Base-by-base conservation (phyloP, 1,140 invertebrate genomes). In the Heliothis virescens region DNA sequence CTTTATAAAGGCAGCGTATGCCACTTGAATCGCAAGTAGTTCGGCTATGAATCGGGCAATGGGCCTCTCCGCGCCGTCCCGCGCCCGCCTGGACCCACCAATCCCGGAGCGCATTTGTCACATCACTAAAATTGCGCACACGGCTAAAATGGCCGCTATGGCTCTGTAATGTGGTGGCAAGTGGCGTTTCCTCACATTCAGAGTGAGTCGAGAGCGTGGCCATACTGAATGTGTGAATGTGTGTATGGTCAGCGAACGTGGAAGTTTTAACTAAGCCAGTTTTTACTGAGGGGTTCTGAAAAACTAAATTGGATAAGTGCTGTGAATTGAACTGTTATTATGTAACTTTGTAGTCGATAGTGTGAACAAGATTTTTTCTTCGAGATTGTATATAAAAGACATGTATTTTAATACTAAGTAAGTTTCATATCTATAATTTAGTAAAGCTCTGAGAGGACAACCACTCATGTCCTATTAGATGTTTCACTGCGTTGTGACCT, bases 1-100 rank as follows among this genome's bases (percentile, higher is more conserved):
- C 72, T 75, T 75, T 75, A 75, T 75, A 62, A 75, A 59, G 72
- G 59, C 55, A 57, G 16, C 18, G 72, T 75, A 62, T 75, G 72
- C 72, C 72, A 62, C 72, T 75, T 75, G 72, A 75, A 75, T 75
- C 57, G 72, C 72, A 75, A 75, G 72, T 75, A 75, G 55, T 10
- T 59, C 72, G 41, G 57, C 50, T 41, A 74, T 75, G 62, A 75
- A 75, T 75, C 47, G 72, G 18, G 57, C 67, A 50, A 29, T 26
- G 57, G 55, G 67, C 67, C 5, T 71, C 53, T 48, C 48, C 48
- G 67, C 48, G 47, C 21, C 63, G 63, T 60, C 48, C 48, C 26
- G 34, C 71, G 53, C 15, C 55, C 21, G 21, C 21, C 57, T 47
- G 13, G 12, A 16, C 52, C 50, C 48, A 13, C 55, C 72, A 75